These are phyloP conservation scores for Marmota flaviventris DNA, from an alignment of 2,113 vertebrate species.

Conservation along the genomic window DNA sequence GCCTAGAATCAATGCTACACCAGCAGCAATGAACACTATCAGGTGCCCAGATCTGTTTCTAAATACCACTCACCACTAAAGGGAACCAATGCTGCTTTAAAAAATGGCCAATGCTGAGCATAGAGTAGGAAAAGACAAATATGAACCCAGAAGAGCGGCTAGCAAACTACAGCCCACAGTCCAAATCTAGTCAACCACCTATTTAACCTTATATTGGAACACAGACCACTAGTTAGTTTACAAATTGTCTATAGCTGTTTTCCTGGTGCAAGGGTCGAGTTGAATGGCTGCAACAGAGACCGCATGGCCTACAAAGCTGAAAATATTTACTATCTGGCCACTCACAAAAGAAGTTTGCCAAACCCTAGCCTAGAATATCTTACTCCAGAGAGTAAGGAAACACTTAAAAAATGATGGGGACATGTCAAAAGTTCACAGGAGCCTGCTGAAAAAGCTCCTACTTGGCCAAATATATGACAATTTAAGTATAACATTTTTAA, in stretches of 20 bases:
- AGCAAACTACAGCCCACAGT: neutral
- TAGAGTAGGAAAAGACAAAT: neutral
- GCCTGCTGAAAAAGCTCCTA: neutral
- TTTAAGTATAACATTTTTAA: slow-evolving; percentile 39
- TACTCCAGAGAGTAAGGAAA: slow-evolving; percentile 62
- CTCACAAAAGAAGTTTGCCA: slow-evolving; percentile 60
- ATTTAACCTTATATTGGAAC: slow-evolving; percentile 47
- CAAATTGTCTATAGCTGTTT: neutral
- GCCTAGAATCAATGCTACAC: neutral
- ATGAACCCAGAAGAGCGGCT: neutral
- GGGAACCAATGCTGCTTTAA: neutral
- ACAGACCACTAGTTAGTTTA: slow-evolving; percentile 2
- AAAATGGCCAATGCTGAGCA: slow-evolving; percentile 26
- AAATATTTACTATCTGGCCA: slow-evolving; percentile 69
- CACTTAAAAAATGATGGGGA: neutral
- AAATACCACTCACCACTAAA: neutral
- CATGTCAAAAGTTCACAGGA: slow-evolving; percentile 59
- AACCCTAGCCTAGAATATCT: slow-evolving; percentile 34
- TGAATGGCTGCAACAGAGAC: neutral
- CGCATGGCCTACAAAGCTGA: neutral
- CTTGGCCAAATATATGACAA: slow-evolving; percentile 52
- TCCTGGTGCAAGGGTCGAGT: neutral
- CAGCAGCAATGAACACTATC: neutral
- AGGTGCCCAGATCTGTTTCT: neutral
- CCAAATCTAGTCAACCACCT: slow-evolving; percentile 21